These are phyloP conservation scores for Tiliacea aurago DNA, from an alignment of 2,888 invertebrate genomes.

Conservation along the genomic window DNA sequence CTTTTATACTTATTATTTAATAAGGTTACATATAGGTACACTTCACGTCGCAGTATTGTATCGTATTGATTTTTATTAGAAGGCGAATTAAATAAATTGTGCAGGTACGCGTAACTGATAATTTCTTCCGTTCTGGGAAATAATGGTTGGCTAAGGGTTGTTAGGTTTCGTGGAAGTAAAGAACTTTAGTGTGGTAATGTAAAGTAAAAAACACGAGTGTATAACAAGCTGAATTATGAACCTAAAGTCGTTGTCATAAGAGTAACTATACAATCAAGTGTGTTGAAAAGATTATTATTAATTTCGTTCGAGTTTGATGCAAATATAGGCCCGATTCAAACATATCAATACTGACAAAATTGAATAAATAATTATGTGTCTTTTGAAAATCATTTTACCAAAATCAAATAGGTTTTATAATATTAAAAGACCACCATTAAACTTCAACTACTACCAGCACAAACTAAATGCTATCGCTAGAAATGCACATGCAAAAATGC, in stretches of 20 bases:
- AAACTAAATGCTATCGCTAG: conserved; percentile 25
- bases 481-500: conserved; percentile 53
- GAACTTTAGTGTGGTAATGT: too few relatives aligned
- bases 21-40: conserved; percentile 54
- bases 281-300: not conserved
- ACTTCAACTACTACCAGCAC: not conserved
- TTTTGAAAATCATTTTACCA: not conserved
- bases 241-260: too few relatives aligned
- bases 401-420: not conserved
- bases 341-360: not conserved
- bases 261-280: not conserved
- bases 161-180: not conserved
- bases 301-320: not conserved
- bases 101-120: not conserved
- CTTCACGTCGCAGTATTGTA: conserved; percentile 27
- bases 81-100: conserved; percentile 26
- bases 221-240: too few relatives aligned
- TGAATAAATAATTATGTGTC: not conserved
- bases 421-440: not conserved
- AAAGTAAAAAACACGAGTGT: too few relatives aligned
- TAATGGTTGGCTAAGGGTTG: not conserved
- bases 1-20: conserved; percentile 58
- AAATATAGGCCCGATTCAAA: not conserved
- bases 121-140: not conserved
- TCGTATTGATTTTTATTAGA: conserved; percentile 43